A percentile compares a stretch with the other conserved stretches of the same genome.
These are phyloP conservation scores for Chironomus riparius DNA, from an alignment of 2,888 invertebrate genomes.

Conservation along the genomic window DNA sequence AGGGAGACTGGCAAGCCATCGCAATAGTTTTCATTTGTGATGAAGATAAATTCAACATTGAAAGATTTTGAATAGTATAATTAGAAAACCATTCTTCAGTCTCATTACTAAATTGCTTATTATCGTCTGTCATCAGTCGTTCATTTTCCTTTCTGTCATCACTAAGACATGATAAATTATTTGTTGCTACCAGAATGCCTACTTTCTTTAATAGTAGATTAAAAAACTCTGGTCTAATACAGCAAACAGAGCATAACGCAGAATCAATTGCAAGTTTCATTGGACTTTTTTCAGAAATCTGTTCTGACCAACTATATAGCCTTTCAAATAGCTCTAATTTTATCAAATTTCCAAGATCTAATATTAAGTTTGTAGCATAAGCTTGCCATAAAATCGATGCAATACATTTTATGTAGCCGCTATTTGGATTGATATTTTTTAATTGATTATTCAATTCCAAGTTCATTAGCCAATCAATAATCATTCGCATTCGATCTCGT, in stretches of 20 bases:
- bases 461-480: conserved; percentile 59
- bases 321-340: conserved; percentile 67
- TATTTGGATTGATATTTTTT: conserved; percentile 30
- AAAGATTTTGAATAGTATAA: conserved; percentile 48
- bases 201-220: conserved; percentile 62
- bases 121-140: conserved; percentile 58
- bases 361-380: conserved; percentile 52
- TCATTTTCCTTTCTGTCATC: conserved; percentile 46
- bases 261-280: conserved; percentile 79
- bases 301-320: conserved; percentile 66
- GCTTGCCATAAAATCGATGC: conserved; percentile 73
- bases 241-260: conserved; percentile 76
- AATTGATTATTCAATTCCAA: conserved; percentile 6
- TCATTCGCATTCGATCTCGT: conserved; percentile 53
- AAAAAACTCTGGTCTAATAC: conserved; percentile 70
- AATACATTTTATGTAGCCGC: conserved; percentile 60
- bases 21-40: conserved; percentile 68
- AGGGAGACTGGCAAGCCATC: conserved; percentile 69
- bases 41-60: conserved; percentile 49
- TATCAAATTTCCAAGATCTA: conserved; percentile 58
- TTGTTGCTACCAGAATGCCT: conserved; percentile 50
- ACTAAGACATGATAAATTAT: conserved; percentile 42
- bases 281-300: conserved; percentile 58
- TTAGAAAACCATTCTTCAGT: conserved; percentile 50
- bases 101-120: conserved; percentile 46